Base-by-base conservation (phyloP, 2,797 vertebrate species). In the Anguilla anguilla region DNA sequence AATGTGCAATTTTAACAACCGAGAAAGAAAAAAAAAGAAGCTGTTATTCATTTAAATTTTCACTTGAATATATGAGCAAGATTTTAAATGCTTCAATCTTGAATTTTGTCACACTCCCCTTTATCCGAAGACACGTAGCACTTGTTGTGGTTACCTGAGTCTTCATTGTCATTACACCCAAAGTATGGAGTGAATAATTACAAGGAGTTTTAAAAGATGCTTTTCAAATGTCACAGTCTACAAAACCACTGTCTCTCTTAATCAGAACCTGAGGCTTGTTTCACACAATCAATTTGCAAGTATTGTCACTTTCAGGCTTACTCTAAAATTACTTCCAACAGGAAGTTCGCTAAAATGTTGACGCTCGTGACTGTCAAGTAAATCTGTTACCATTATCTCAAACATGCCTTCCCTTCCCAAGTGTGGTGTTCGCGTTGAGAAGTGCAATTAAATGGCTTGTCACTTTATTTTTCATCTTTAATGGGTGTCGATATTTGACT, bases 71-170 rank as follows among this genome's bases (percentile, higher is more conserved):
- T 15, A 28, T 17, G 3, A n/a, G 15, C 10, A 53, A 46, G 31
- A 53, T 49, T 64, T 61, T 49, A 49, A 87, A 83, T 61, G 55
- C 64, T 83, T 67, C 25, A 10, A 31, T 19, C 31, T 87, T 81
- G 28, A 17, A 13, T 72, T 28, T 72, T 72, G 25, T 72, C 25
- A 7, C 28, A n/a, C 9, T 7, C n/a, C 67, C 4, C 1, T 5
- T 31, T 13, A 6, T 69, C 25, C 6, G 67, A 7, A 69, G 11
- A 69, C n/a, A 28, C 1, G 59, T 13, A 11, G 11, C 28, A 28
- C 35, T 39, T 74, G 69, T 74, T 2, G 69, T 28, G 28, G 69
- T 74, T 35, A 4, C 28, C 35, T 10, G 69, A 74, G 69, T 74
- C 19, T 74, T 11, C 69, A 39, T 39, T 35, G 28, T 74, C 28